Conservation (phyloP, 2,113 vertebrate species). For the Bujurquina vittata region DNA sequence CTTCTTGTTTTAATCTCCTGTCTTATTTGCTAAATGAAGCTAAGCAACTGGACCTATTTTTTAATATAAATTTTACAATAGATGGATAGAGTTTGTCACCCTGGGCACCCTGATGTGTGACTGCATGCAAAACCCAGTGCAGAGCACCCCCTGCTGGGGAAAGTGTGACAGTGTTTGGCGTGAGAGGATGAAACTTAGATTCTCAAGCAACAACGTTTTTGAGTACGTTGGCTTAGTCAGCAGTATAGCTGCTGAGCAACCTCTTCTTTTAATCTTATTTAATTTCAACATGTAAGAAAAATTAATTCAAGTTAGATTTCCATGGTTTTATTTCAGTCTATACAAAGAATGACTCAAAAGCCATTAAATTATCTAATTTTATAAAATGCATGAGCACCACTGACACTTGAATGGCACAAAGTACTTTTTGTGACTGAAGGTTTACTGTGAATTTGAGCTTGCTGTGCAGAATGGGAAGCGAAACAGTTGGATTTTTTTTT, state of each 20-base stretch:
- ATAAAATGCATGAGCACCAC: slow-evolving; percentile 42
- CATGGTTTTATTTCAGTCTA: slow-evolving; percentile 42
- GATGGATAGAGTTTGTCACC: slow-evolving; percentile 20
- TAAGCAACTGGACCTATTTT: slow-evolving; percentile 69
- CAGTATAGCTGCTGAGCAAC: slow-evolving; percentile 32
- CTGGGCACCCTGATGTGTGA: slow-evolving; percentile 25
- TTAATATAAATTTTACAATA: slow-evolving; percentile 28
- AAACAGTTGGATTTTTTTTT: slow-evolving; percentile 53
- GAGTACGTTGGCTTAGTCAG: slow-evolving; percentile 46
- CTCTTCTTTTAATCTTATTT: slow-evolving; percentile 33
- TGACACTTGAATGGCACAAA: slow-evolving; percentile 76
- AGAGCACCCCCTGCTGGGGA: slow-evolving; percentile 70
- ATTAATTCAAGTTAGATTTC: slow-evolving; percentile 25
- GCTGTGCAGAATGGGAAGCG: slow-evolving; percentile 58
- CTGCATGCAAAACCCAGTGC: slow-evolving; percentile 33
- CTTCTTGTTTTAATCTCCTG: slow-evolving; percentile 40
- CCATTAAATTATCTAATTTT: slow-evolving; percentile 53
- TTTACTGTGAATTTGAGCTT: slow-evolving; percentile 74
- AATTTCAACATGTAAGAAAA: slow-evolving; percentile 25
- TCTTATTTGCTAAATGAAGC: slow-evolving; percentile 45
- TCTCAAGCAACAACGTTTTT: slow-evolving; percentile 20
- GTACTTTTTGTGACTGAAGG: slow-evolving; percentile 62
- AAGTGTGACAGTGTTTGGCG: slow-evolving; percentile 15
- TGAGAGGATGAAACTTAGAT: slow-evolving; percentile 3
- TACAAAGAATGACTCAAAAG: slow-evolving; percentile 50